Base-by-base conservation (phyloP, 2,113 vertebrate species). In the Chionomys nivalis region DNA sequence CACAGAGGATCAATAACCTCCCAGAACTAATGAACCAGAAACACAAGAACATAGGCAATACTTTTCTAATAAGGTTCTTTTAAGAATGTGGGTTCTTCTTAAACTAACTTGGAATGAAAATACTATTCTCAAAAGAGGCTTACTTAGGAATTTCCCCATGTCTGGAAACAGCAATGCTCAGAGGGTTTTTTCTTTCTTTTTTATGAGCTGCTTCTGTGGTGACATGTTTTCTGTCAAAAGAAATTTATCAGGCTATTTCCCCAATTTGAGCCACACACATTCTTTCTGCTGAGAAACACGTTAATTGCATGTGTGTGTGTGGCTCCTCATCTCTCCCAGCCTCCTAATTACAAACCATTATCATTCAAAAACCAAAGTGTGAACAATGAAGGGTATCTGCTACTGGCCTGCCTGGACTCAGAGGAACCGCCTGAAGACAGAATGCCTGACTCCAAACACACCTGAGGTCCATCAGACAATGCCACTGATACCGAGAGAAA, bases 191-290 rank as follows among this genome's bases (percentile, higher is more conserved):
- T 12, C 3, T 24, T 5, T 19, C 4, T 52, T 63, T 28, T 98
- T 96, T 97, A 97, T 78, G 89, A 98, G 79, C 0, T 90, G 96
- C 73, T 94, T 93, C 86, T 89, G 55, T 42, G 95, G 96, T 98
- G 95, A 95, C 0, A 77, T 83, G 95, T 93, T 98, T 98, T 98
- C 97, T 98, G 89, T 83, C 93, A 95, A 65, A 94, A 83, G 87
- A 98, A 97, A 98, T 98, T 97, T 98, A 98, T 95, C 97, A 97
- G 65, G 85, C 90, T 33, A 11, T 97, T 98, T 98, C 95, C 96
- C 91, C 96, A 97, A 94, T 97, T 95, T 87, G 23, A 98, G 96
- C 81, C 95, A 97, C 96, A 98, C 96, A 96, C 94, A 98, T 95
- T 90, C 98, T 98, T 98, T 98, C 98, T 98, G 97, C 86, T 95